These are phyloP conservation scores for Myiopsitta monachus DNA, from an alignment of 2,113 vertebrate genomes.

Conservation along the genomic window DNA sequence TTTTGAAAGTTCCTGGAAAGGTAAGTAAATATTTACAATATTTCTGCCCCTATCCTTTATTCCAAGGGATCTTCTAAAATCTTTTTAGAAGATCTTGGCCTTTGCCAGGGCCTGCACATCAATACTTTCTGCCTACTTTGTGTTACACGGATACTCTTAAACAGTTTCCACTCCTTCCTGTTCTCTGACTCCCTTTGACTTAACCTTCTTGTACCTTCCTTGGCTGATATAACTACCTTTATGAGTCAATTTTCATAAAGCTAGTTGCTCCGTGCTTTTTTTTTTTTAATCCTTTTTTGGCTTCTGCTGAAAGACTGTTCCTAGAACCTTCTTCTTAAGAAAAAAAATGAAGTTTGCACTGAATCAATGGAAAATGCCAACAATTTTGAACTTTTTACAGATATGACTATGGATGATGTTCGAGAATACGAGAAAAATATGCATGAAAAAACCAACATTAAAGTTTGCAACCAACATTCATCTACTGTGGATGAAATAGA, in stretches of 20 bases:
- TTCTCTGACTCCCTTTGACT: slow-evolving; percentile 68
- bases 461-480: slow-evolving; percentile 95
- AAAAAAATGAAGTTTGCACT: slow-evolving; percentile 15
- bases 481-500: slow-evolving; percentile 93
- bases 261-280: slow-evolving; percentile 71
- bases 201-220: slow-evolving; percentile 55
- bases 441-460: slow-evolving; percentile 99
- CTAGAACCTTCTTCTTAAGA: slow-evolving; percentile 56
- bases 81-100: slow-evolving; percentile 76
- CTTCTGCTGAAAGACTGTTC: slow-evolving; percentile 69
- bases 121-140: slow-evolving; percentile 32
- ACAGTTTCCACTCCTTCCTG: slow-evolving; percentile 70
- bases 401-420: slow-evolving; percentile 99
- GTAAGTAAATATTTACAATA: slow-evolving; percentile 67
- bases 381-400: slow-evolving; percentile 92
- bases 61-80: slow-evolving; percentile 76
- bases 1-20: slow-evolving; percentile 53
- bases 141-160: slow-evolving; percentile 23
- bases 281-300: slow-evolving; percentile 53
- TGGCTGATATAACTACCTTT: slow-evolving; percentile 78
- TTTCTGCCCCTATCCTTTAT: slow-evolving; percentile 28
- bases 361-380: slow-evolving; percentile 78
- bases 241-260: slow-evolving; percentile 75
- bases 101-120: slow-evolving; percentile 45
- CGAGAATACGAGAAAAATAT: slow-evolving; percentile 97